A percentile compares a stretch with the other conserved stretches of the same genome.
Evolutionary conservation across 2,888 invertebrate genomes (phyloP).

Genomic region (Sphaerophoria taeniata): DNA sequence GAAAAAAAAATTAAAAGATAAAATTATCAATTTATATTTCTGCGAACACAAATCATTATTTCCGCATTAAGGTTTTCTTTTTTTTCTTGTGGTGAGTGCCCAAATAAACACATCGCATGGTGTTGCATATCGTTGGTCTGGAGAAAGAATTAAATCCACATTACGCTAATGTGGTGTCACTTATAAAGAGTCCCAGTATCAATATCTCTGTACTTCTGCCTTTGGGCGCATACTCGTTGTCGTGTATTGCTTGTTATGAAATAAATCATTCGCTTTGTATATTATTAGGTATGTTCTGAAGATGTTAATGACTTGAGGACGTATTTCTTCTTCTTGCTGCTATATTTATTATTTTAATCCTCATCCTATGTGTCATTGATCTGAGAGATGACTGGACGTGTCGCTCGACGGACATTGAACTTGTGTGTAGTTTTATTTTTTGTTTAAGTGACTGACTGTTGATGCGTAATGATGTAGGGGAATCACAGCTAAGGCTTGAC

Average conservation of each 20-base stretch:
- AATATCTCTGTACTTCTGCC: background rate
- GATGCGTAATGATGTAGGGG: constrained; percentile 14
- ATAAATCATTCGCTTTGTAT: constrained; percentile 29
- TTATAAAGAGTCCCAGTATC: background rate
- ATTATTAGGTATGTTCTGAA: constrained; percentile 11
- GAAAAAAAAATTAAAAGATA: no score
- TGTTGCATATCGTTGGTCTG: no score
- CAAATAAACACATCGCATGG: no score
- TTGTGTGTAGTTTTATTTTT: constrained; percentile 11
- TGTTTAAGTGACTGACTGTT: background rate
- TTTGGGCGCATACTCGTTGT: background rate
- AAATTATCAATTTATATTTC: no score
- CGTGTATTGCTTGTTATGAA: constrained; percentile 45
- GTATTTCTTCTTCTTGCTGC: constrained; percentile 13
- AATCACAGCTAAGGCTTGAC: background rate
- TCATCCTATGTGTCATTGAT: constrained; percentile 43
- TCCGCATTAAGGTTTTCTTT: no score
- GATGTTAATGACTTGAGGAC: constrained; percentile 53
- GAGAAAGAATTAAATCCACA: constrained; percentile 44
- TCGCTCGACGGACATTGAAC: constrained; percentile 55
- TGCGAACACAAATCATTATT: no score
- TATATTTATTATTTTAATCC: constrained; percentile 22
- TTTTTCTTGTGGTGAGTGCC: no score
- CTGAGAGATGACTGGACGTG: background rate
- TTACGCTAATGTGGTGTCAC: constrained; percentile 50